A percentile compares a stretch with the other conserved stretches of the same genome.
Conservation (phyloP, 2,113 vertebrate genomes). For the Rhea americana region DNA sequence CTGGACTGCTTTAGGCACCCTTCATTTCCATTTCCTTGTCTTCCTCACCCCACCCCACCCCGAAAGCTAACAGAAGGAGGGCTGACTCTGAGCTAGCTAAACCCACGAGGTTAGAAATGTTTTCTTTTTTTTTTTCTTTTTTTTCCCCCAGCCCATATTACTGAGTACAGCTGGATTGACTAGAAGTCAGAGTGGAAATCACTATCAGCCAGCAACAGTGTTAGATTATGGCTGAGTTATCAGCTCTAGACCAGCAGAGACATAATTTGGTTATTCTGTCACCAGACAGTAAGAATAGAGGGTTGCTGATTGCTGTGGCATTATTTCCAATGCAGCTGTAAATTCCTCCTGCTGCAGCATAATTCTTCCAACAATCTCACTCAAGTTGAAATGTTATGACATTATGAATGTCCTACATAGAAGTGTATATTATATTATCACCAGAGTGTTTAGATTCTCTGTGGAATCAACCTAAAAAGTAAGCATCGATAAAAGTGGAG, state of each 20-base stretch:
- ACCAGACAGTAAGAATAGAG: not conserved
- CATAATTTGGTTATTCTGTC: slow-evolving; percentile 4
- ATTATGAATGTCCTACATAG: not conserved
- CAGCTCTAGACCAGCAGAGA: not conserved
- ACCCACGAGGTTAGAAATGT: not conserved
- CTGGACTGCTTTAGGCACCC: not conserved
- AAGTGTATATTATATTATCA: not conserved
- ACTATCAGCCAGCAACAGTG: accelerated
- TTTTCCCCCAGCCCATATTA: not conserved
- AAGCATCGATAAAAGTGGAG: not conserved
- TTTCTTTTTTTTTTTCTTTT: not conserved
- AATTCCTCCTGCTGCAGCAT: not conserved
- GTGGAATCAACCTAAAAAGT: not conserved
- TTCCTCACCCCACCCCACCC: no score
- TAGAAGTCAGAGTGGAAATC: not conserved
- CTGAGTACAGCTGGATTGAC: not conserved
- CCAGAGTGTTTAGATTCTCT: not conserved
- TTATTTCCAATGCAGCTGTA: not conserved
- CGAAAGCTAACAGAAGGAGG: not conserved
- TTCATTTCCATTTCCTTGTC: not conserved
- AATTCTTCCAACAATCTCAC: not conserved
- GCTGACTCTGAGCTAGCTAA: not conserved
- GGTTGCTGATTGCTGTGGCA: not conserved
- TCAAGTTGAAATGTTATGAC: not conserved
- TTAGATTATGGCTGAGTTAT: not conserved